Base-by-base conservation (phyloP, 2,113 vertebrate genomes). In the Tetrao urogallus region DNA sequence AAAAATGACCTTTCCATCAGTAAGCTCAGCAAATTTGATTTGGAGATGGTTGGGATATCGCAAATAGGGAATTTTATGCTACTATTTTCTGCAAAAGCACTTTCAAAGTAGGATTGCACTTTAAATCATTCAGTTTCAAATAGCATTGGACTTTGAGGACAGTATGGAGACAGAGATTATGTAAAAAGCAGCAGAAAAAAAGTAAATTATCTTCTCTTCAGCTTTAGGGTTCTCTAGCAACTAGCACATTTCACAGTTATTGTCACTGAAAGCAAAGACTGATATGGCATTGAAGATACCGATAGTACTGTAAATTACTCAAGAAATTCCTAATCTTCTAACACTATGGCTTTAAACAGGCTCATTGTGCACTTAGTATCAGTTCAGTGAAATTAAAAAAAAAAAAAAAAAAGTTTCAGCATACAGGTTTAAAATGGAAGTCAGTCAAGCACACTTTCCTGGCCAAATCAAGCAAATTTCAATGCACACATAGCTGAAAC, bases 381-480 rank as follows among this genome's bases (percentile, higher is more conserved):
- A 82, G 45, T 88, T 88, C 77, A 83, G 93, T 27, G 38, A 63
- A 38, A 40, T 27, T 17, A 17, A 38, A 57, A 16, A 17, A 38
- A 63, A 57, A 16, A 17, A 38, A 57, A 16, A 17, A 38, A 57
- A 16, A 17, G 30, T 86, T 88, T 79, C 38, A 50, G 38, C 63
- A 88, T 77, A 72, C 56, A 93, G 42, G 30, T 94, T 91, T 82
- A 83, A 95, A 97, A 86, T 94, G 61, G 57, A 93, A 61, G 56
- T 86, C 86, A 94, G 50, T 93, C 66, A 86, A 84, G 82, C 74
- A 85, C 71, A 22, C 30, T 94, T 91, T 74, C 17, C 19, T 70
- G 66, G 73, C 89, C 96, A 94, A 94, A 93, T 91, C 78, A 88
- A 18, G 11, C 83, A 90, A 83, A 89, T 73, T 95, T 92, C 86